phyloP scores from a whole-genome alignment of 2,888 invertebrate genomes.

The Callinectes sapidus region DNA sequence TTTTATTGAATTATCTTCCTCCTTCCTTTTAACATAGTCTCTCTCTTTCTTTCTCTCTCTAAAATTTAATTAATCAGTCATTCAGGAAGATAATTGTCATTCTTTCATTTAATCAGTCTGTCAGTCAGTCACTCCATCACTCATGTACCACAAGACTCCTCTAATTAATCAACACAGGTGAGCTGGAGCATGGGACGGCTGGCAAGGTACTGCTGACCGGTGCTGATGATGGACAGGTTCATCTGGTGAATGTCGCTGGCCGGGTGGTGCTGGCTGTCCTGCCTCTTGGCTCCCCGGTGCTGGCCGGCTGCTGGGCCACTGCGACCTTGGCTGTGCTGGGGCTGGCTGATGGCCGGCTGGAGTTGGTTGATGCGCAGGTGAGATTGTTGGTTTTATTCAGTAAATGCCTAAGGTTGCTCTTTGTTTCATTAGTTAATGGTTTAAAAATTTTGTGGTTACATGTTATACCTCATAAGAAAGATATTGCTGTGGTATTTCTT shows the following conservation, averaged over 20 bases:
- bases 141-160: no score
- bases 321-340: slow-evolving; percentile 55
- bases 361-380: slow-evolving; percentile 80
- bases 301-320: slow-evolving; percentile 74
- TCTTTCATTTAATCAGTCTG: no score
- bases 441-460: no score
- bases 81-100: no score
- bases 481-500: no score
- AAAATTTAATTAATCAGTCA: no score
- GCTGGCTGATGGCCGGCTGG: slow-evolving; percentile 75
- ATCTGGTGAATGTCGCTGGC: slow-evolving; percentile 78
- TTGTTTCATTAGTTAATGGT: no score
- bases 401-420: no score
- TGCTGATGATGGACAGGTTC: slow-evolving; percentile 80
- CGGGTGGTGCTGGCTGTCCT: slow-evolving; percentile 47
- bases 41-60: not conserved
- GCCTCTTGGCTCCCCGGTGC: slow-evolving; percentile 37
- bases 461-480: no score
- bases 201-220: slow-evolving; percentile 81
- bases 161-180: slow-evolving; percentile 74
- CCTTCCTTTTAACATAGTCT: not conserved
- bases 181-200: slow-evolving; percentile 80
- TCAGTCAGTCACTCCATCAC: no score
- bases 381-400: not conserved
- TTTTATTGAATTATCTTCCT: not conserved